These are phyloP conservation scores for Micrasema longulum DNA, from an alignment of 1,140 invertebrate species.

Conservation along the genomic window DNA sequence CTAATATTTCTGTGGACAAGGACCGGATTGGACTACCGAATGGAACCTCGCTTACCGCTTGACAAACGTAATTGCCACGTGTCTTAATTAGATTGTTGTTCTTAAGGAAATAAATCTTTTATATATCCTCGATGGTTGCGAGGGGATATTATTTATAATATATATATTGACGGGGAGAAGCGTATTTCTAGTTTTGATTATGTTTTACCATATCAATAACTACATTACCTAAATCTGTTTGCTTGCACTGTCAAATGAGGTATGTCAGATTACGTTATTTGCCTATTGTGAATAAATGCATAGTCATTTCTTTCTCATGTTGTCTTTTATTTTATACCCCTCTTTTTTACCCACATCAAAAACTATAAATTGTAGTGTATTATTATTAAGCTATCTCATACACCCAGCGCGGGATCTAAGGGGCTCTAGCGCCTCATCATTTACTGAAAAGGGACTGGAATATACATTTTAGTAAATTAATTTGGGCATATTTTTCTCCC, in stretches of 20 bases:
- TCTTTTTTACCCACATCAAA: not conserved
- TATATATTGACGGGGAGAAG: constrained; percentile 52
- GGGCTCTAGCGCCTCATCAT: too few species aligned
- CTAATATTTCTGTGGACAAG: constrained; percentile 18
- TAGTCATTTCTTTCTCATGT: constrained; percentile 53
- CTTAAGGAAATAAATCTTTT: constrained; percentile 53
- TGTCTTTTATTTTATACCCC: constrained; percentile 43
- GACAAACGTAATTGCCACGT: constrained; percentile 55
- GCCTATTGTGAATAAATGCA: constrained; percentile 56
- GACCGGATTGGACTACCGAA: constrained; percentile 39
- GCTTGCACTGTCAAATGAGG: constrained; percentile 53
- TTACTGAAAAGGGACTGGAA: too few species aligned
- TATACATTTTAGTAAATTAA: too few species aligned
- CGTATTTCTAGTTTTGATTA: constrained; percentile 54
- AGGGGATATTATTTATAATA: constrained; percentile 42
- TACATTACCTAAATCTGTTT: constrained; percentile 50
- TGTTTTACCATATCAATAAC: constrained; percentile 54
- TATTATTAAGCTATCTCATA: too few species aligned
- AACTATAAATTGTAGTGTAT: too few species aligned
- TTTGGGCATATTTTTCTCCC: too few species aligned
- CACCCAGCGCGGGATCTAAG: too few species aligned
- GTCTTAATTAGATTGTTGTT: constrained; percentile 55
- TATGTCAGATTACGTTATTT: constrained; percentile 51
- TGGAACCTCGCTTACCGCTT: constrained; percentile 53
- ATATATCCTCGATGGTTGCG: constrained; percentile 42